Evolutionary conservation across 2,113 vertebrate genomes (phyloP), one percentile per base, ranked within the genome.

Genomic region (Geococcyx californianus): DNA sequence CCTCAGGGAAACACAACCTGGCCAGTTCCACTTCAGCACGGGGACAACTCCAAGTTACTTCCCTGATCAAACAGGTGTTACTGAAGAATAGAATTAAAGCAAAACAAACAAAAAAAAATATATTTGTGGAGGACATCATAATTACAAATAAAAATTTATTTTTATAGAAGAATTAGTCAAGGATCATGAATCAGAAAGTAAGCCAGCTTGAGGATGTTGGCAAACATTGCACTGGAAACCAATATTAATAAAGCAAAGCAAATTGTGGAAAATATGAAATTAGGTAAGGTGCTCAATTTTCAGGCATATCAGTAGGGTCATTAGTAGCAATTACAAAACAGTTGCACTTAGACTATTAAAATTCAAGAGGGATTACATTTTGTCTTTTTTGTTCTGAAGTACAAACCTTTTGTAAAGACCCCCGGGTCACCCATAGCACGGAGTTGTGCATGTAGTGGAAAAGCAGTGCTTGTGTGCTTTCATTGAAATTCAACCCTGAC

Each of bases 71-170:
- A 60, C 13, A 56, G 18, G 29, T n/a, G 36, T 29, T 75, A 55
- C 26, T 28, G 47, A 47, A 69, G 29, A 90, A 66, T 34, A 36
- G 74, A 87, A 59, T 16, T 17, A 34, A 85, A 92, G 17, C 13
- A 38, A 85, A n/a, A 62, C n/a, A 88, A 51, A 15, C 3, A 6
- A 38, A 83, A 24, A 56, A 36, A 89, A 42, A 19, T 3, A 6
- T 49, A 26, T 34, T 55, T 56, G 33, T 62, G 19, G 52, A 94
- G 11, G 36, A 62, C 13, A 49, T 66, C 1, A 9, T 59, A 74
- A 81, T 81, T 84, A 84, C 20, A 70, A 88, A 86, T 5, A 73
- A 80, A 90, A 24, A 47, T 97, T 95, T 94, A 97, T 95, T 97
- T 84, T 89, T 34, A 18, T 51, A 55, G 72, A 93, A 78, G 34